Conservation (phyloP, 2,113 vertebrate genomes). For the Phylloscopus whistleri region DNA sequence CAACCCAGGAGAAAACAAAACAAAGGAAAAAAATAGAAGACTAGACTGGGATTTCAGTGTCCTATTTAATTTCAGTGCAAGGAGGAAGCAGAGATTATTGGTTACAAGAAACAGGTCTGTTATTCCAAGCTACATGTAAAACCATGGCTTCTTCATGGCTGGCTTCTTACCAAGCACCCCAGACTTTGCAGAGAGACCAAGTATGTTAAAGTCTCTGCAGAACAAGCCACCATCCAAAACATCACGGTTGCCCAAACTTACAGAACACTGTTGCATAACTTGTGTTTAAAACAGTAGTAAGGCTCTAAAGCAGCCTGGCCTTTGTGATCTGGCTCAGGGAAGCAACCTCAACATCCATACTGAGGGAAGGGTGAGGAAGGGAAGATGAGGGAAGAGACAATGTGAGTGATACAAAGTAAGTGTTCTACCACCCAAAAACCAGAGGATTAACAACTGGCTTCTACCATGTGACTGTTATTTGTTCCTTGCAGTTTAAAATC, state of each 20-base stretch:
- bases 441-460: background rate
- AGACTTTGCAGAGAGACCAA: background rate
- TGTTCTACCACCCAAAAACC: background rate
- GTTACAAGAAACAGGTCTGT: constrained; percentile 37
- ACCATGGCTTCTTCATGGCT: no score
- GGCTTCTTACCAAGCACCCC: constrained; percentile 17
- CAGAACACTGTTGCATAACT: constrained; percentile 10
- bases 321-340: background rate
- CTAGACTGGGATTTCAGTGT: background rate
- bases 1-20: background rate
- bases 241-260: background rate
- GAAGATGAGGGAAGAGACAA: background rate
- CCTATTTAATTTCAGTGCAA: constrained; percentile 59
- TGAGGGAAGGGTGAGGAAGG: background rate
- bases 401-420: background rate
- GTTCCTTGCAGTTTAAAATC: background rate
- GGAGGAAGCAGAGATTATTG: constrained; percentile 31
- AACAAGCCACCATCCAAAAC: background rate
- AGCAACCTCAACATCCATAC: background rate
- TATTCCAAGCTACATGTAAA: constrained; percentile 34
- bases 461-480: background rate
- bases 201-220: background rate
- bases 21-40: background rate
- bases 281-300: constrained; percentile 10
- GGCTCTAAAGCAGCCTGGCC: constrained; percentile 11